Evolutionary conservation across 2,113 vertebrate species (phyloP).

Genomic region (Chloropsis hardwickii): DNA sequence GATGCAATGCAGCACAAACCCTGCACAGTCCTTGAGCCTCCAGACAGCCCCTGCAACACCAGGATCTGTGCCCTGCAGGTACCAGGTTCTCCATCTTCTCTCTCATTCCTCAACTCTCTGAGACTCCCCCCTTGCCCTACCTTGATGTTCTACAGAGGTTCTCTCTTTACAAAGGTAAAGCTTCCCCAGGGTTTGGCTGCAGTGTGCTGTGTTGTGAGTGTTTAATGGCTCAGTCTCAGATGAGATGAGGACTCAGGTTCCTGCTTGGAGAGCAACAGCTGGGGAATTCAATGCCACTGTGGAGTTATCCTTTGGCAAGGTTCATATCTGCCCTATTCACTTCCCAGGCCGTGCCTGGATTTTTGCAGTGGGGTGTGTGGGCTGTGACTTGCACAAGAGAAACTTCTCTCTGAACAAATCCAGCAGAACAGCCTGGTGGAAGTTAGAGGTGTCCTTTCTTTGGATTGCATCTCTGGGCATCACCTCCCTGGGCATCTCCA

Average conservation of each 20-base stretch:
- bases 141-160: background rate
- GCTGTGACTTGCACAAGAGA: background rate
- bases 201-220: rapidly evolving
- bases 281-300: background rate
- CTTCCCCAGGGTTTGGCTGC: background rate
- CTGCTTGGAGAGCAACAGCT: background rate
- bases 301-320: background rate
- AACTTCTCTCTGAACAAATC: background rate
- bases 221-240: background rate
- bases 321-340: background rate
- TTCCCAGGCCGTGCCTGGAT: background rate
- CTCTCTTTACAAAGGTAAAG: background rate
- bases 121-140: background rate
- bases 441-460: background rate
- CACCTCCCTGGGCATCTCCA: background rate
- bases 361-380: background rate
- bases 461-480: background rate
- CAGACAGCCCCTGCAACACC: background rate
- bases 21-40: background rate
- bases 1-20: background rate
- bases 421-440: background rate
- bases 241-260: background rate
- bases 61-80: background rate
- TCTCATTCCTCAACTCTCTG: background rate
- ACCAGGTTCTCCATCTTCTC: background rate